Evolutionary conservation across 35 echinoderm and acorn worm species (phyloP).

Genomic region (Lytechinus variegatus): DNA sequence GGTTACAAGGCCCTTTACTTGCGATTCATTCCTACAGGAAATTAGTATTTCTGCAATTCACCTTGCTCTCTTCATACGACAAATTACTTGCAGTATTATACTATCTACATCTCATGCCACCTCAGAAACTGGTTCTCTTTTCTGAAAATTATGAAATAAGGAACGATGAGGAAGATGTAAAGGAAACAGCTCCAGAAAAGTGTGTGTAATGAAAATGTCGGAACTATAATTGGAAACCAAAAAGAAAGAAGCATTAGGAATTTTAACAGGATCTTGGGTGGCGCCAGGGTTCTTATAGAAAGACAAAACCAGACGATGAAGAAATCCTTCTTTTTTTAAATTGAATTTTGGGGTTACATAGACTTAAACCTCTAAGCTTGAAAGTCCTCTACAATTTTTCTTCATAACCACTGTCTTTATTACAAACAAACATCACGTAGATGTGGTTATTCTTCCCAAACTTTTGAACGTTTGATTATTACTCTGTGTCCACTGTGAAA

Average conservation of each 20-base stretch:
- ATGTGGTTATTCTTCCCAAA: too few species aligned
- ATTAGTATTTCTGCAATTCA: not conserved
- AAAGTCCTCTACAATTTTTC: too few species aligned
- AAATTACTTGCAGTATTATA: not conserved
- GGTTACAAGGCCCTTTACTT: not conserved
- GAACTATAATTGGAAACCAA: not conserved
- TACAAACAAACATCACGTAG: too few species aligned
- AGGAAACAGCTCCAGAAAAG: not conserved
- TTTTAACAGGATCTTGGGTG: too few species aligned
- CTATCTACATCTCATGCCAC: too few species aligned
- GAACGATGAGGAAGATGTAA: not conserved
- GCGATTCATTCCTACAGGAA: not conserved
- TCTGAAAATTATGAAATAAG: not conserved
- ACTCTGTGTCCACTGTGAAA: too few species aligned
- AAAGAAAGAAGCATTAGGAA: not conserved
- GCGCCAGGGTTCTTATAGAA: too few species aligned
- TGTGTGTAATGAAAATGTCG: not conserved
- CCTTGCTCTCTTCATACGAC: not conserved
- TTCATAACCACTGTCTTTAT: too few species aligned
- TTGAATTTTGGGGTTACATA: not conserved
- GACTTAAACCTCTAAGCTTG: too few species aligned
- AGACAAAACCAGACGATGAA: too few species aligned
- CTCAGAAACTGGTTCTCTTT: not conserved
- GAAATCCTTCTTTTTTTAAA: not conserved
- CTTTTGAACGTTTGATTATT: too few species aligned